Evolutionary conservation across 2,113 vertebrate species (phyloP).

Genomic region (Promerops cafer): DNA sequence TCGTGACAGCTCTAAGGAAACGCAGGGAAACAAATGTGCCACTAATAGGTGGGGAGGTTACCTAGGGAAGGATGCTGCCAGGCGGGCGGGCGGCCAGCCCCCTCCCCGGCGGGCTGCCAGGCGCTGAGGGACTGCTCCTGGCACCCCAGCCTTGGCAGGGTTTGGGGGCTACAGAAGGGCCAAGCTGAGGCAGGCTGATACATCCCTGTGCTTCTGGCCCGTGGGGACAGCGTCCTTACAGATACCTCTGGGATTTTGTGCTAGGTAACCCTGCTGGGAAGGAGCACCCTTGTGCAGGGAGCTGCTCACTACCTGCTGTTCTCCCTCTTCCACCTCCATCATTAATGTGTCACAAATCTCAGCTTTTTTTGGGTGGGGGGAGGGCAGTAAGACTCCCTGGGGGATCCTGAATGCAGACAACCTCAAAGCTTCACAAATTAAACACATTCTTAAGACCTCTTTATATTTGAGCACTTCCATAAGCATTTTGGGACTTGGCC

Average conservation of each 20-base stretch:
- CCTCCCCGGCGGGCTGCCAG: background rate
- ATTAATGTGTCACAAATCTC: background rate
- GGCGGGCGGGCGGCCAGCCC: background rate
- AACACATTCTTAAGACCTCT: background rate
- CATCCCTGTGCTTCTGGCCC: rapidly evolving
- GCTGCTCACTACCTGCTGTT: background rate
- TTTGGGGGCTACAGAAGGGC: background rate
- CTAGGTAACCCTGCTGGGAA: background rate
- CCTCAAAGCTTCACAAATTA: background rate
- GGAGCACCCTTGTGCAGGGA: background rate
- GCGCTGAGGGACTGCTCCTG: background rate
- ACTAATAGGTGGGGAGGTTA: constrained; percentile 67
- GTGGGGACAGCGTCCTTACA: background rate
- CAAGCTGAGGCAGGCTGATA: background rate
- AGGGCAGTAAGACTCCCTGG: background rate
- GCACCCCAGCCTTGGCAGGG: background rate
- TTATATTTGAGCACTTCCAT: background rate
- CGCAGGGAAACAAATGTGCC: constrained; percentile 53
- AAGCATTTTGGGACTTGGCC: background rate
- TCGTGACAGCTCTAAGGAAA: constrained; percentile 62
- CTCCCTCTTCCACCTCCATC: background rate
- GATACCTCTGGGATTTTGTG: background rate
- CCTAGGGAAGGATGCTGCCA: constrained; percentile 38
- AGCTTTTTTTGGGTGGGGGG: background rate
- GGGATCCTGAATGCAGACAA: background rate